Base-by-base conservation (phyloP, 2,888 invertebrate species). In the Altica lythri region DNA sequence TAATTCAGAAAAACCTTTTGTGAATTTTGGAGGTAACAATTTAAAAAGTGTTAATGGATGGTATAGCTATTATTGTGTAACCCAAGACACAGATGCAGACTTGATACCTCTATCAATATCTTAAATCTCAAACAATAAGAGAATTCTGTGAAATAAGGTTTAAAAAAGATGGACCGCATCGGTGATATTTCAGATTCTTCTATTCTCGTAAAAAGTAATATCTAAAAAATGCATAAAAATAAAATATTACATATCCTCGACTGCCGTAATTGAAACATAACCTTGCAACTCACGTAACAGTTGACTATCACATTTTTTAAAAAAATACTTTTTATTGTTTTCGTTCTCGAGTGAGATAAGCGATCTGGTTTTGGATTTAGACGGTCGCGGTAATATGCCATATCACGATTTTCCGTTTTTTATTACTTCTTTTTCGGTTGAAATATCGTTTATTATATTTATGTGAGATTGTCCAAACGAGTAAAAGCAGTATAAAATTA, bases 211-310 rank as follows among this genome's bases (percentile, higher is more conserved):
- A 60, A 58, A 53, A 53, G 53, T 57, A 53, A 60, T 60, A 60
- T 60, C 60, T 44, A 59, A 64, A 61, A 61, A 55, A 55, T 62
- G 58, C 58, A 60, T 61, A 58, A 60, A 62, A 61, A 65, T 63
- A 62, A 62, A 65, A 60, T 63, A 62, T 61, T 61, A 56, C 59
- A 57, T 51, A 65, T 65, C 62, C 58, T 57, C 49, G 53, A 52
- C 37, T 22, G 46, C 44, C 32, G 34, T 65, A 65, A 65, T 64
- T 65, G 64, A 62, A 63, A 55, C 65, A 61, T 60, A 60, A 60
- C 55, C 46, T 61, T 61, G 54, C 65, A 48, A 47, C 51, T 60
- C 60, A 60, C 60, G 60, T 60, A 55, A 17, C 44, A 40, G 45
- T 46, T 22, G 38, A 42, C 38, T 53, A 58, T 58, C 55, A 55